Base-by-base conservation (phyloP, 2,797 vertebrate species). In the Lithobates pipiens region DNA sequence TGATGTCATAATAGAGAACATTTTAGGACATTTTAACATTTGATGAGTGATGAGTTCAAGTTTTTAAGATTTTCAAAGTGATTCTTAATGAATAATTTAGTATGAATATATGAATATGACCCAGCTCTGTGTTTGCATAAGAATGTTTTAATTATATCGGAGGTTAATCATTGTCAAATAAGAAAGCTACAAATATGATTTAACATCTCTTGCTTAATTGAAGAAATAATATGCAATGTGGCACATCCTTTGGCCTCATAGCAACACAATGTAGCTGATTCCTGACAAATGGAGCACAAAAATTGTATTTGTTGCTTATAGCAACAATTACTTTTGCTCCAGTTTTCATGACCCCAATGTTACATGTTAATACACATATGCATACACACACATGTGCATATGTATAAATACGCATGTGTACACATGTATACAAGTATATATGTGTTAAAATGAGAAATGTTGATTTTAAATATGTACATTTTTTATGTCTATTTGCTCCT, bases 21-120 rank as follows among this genome's bases (percentile, higher is more conserved):
- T 16, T 57, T 80, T 72, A 57, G 27, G 36, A 16, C 46, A 57
- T 54, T 80, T 61, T 80, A 13, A 4, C 34, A 36, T 69, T 5
- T n/a, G 57, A 21, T 29, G 7, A 57, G 25, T n/a, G 57, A 21
- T 34, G 25, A 57, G 50, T 76, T 57, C 50, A 27, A 25, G 54
- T 13, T 69, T 13, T 69, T 69, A 29, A 50, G 25, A 50, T 68
- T 80, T 69, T 67, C 27, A 39, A 16, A 50, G 5, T 69, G 46
- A 50, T 34, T 77, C 57, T 15, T 46, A 16, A 77, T 77, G n/a
- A 77, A 65, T 77, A 39, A 42, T 65, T 77, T 39, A 42, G 36
- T 32, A n/a, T 77, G 25, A 77, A 39, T 65, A n/a, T 42, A 27
- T 57, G 65, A 77, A 42, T 42, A 16, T 23, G 29, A 65, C 42